A percentile compares a stretch with the other conserved stretches of the same genome.
Evolutionary conservation across 2,888 invertebrate species (phyloP).

Genomic region (Idaea aversata): DNA sequence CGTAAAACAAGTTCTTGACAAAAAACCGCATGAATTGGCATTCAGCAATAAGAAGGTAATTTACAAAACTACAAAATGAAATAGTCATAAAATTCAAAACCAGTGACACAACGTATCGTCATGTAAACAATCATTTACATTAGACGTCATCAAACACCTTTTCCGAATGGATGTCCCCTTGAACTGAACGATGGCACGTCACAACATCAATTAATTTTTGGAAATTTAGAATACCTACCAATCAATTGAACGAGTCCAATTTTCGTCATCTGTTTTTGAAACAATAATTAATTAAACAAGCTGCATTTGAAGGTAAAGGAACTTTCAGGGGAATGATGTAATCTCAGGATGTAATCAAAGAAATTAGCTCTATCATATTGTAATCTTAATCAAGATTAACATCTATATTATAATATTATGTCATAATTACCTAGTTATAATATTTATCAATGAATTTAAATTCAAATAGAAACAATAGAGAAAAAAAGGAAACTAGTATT

Average conservation of each 20-base stretch:
- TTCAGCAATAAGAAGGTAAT: background rate
- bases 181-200: background rate
- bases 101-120: background rate
- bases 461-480: too few species aligned
- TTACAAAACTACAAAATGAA: background rate
- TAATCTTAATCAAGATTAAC: too few species aligned
- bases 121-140: background rate
- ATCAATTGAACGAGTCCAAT: background rate
- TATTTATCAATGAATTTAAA: too few species aligned
- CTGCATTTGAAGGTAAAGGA: too few species aligned
- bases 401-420: too few species aligned
- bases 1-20: background rate
- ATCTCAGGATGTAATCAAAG: too few species aligned
- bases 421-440: too few species aligned
- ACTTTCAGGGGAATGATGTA: too few species aligned
- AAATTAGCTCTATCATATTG: too few species aligned
- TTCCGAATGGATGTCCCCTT: background rate
- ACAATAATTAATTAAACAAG: too few species aligned
- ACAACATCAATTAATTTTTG: background rate
- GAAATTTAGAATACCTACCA: background rate
- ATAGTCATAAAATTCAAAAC: background rate
- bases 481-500: too few species aligned
- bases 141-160: background rate
- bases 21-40: background rate
- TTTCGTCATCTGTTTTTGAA: too few species aligned